Base-by-base conservation (phyloP, 2,888 invertebrate species). In the Cephus rjabovi region DNA sequence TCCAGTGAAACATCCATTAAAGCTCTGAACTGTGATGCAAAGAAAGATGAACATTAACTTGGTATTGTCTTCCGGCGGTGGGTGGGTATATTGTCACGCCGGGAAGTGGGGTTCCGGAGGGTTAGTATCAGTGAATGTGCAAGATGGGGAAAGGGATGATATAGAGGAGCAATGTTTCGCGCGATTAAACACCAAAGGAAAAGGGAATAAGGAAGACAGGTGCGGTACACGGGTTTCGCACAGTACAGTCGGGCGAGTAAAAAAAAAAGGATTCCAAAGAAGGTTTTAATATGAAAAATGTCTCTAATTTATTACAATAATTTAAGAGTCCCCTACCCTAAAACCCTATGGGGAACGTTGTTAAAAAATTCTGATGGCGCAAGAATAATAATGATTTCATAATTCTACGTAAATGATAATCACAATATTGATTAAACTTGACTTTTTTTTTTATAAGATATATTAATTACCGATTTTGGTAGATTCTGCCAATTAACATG, bases 101-200 rank as follows among this genome's bases (percentile, higher is more conserved):
- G 75, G 75, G 1, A 3, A 12, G 79, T n/a, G 31, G 31, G 31
- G 12, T 31, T 31, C 6, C 31, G 30, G 1, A 31, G 71, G 30
- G 71, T 11, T 34, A 34, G 33, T n/a, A 31, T 4, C 23, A 23
- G 31, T 34, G 33, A 6, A 31, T 33, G 31, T 76, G 76, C 40
- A 78, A 75, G 40, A 12, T n/a, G 79, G 79, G 78, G 73, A 33
- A 75, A 69, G 79, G 31, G 33, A 74, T 34, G 74, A 76, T 78
- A 82, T 76, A 82, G 23, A 75, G 68, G 71, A 81, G 81, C 84
- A 84, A 83, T 85, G 83, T 82, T 81, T 81, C 82, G 81, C 76
- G 78, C 84, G 85, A 86, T 86, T 83, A 85, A 85, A 81, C 80
- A 74, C 73, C 77, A 77, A 78, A 80, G 75, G 78, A 79, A 78